Conservation (phyloP, 2,113 vertebrate genomes). For the Paramormyrops kingsleyae region DNA sequence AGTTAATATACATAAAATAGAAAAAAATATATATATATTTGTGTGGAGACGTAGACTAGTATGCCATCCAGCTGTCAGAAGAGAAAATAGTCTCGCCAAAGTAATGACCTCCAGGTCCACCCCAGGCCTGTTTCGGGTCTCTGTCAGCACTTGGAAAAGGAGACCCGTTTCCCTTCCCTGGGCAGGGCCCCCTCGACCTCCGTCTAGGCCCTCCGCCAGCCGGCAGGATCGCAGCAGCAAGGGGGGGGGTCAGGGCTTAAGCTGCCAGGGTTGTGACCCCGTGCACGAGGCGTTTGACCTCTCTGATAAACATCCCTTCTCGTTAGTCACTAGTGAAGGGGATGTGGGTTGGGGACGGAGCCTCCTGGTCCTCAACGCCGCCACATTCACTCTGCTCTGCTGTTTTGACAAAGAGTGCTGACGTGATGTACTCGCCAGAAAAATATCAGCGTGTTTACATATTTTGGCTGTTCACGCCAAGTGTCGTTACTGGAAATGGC, state of each 20-base stretch:
- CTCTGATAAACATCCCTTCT: conserved; percentile 88
- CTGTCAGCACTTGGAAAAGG: conserved; percentile 37
- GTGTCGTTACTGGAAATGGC: neutral
- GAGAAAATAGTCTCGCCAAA: neutral
- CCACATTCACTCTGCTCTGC: neutral
- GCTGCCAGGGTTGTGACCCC: conserved; percentile 82
- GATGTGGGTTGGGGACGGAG: conserved; percentile 56
- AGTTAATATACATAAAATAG: neutral
- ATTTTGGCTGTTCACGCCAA: neutral
- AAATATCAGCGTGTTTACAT: neutral
- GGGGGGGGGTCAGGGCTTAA: conserved; percentile 82
- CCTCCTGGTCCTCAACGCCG: neutral
- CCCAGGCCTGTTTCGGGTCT: neutral
- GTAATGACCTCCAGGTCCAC: neutral
- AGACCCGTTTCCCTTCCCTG: conserved; percentile 40
- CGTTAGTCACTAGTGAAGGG: conserved; percentile 85
- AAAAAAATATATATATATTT: neutral
- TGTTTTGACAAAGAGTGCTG: neutral
- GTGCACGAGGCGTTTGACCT: conserved; percentile 88
- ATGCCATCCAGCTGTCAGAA: neutral
- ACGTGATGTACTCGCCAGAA: neutral
- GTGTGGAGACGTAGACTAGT: neutral
- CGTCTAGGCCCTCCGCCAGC: conserved; percentile 67
- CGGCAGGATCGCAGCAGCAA: conserved; percentile 75
- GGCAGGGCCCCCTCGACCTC: conserved; percentile 72